Conservation (phyloP, 2,888 invertebrate genomes). For the Schrankia costaestrigalis region DNA sequence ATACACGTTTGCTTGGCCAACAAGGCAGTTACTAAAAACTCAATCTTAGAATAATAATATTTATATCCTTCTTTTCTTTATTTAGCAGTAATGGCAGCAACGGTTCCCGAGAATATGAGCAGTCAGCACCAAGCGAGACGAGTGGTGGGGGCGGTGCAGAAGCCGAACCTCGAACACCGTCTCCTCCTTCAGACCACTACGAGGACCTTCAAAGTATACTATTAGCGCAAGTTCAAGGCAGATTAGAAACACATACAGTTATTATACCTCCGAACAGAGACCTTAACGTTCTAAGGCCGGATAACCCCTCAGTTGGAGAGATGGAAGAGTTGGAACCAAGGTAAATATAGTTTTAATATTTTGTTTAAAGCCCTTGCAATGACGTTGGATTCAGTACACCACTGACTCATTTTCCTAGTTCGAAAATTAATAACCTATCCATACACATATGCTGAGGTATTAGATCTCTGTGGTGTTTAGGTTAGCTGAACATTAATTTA, state of each 20-base stretch:
- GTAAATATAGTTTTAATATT: slow-evolving; percentile 47
- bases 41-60: too few species aligned
- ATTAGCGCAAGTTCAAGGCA: slow-evolving; percentile 72
- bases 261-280: slow-evolving; percentile 75
- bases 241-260: slow-evolving; percentile 75
- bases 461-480: too few species aligned
- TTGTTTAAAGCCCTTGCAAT: not conserved
- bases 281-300: slow-evolving; percentile 73
- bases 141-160: slow-evolving; percentile 54
- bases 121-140: slow-evolving; percentile 68
- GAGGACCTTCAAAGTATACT: slow-evolving; percentile 81
- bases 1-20: too few species aligned
- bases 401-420: too few species aligned
- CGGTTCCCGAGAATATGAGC: slow-evolving; percentile 69
- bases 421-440: too few species aligned
- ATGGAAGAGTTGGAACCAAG: slow-evolving; percentile 82
- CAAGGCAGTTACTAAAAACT: too few species aligned
- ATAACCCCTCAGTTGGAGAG: slow-evolving; percentile 87
- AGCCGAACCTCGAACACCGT: slow-evolving; percentile 54
- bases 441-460: too few species aligned
- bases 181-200: slow-evolving; percentile 81
- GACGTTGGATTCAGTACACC: not conserved
- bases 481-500: too few species aligned
- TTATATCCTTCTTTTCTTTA: slow-evolving; percentile 8
- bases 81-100: slow-evolving; percentile 63